Conservation (phyloP, 2,113 vertebrate species). For the Pseudorasbora parva region DNA sequence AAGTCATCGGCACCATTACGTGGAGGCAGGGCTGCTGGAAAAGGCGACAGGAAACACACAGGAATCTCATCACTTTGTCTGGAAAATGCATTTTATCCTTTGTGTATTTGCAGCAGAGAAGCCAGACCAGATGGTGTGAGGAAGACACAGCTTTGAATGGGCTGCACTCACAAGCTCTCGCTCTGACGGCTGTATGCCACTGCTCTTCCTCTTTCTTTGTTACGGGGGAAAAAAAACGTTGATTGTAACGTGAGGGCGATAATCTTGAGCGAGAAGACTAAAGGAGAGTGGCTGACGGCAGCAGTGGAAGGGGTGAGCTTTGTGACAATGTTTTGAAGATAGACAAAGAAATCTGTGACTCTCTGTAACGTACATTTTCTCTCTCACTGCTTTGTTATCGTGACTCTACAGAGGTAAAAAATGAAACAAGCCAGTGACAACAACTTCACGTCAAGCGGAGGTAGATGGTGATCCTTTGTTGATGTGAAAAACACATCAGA, state of each 20-base stretch:
- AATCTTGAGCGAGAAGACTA: constrained; percentile 27
- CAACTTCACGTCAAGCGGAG: constrained; percentile 24
- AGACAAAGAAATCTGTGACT: constrained; percentile 26
- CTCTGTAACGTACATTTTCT: not conserved
- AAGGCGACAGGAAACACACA: constrained; percentile 34
- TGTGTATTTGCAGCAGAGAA: constrained; percentile 9
- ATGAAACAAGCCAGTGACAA: constrained; percentile 24
- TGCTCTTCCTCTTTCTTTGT: constrained; percentile 65
- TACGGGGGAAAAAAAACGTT: constrained; percentile 59
- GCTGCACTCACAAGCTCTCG: constrained; percentile 49
- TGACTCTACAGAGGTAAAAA: not conserved
- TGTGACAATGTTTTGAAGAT: constrained; percentile 64
- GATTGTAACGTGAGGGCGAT: constrained; percentile 58
- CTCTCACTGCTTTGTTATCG: constrained; percentile 23
- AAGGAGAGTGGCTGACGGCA: constrained; percentile 41
- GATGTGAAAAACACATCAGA: not conserved
- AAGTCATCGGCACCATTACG: constrained; percentile 57
- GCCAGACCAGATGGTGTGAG: constrained; percentile 55
- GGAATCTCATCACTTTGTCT: constrained; percentile 11
- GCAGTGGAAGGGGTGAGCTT: constrained; percentile 48
- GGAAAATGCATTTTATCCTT: constrained; percentile 34
- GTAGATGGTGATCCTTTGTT: not conserved
- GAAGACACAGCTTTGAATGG: constrained; percentile 55
- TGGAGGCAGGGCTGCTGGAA: constrained; percentile 53
- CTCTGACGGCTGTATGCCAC: constrained; percentile 60